These are phyloP conservation scores for Vespertilio murinus DNA, from an alignment of 2,797 vertebrate genomes.

Conservation along the genomic window DNA sequence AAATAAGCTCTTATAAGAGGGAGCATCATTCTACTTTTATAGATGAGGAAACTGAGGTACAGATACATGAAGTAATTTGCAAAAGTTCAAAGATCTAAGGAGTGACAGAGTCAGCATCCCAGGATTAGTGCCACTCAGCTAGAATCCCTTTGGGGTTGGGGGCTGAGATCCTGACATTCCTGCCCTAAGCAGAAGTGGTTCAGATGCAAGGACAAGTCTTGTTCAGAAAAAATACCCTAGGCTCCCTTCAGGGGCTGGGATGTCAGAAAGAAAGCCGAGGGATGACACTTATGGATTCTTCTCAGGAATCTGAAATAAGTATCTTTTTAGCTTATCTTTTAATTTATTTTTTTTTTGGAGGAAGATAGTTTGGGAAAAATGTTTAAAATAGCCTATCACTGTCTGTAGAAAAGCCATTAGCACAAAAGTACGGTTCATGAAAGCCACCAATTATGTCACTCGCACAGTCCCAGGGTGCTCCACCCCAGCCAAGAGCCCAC, in stretches of 20 bases:
- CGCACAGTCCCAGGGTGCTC: background rate
- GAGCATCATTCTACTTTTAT: background rate
- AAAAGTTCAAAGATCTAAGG: background rate
- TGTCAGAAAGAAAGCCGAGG: background rate
- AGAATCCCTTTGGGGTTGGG: accelerated
- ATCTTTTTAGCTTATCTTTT: background rate
- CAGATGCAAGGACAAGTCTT: background rate
- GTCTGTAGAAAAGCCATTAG: background rate
- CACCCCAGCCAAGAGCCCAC: background rate
- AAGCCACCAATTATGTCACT: background rate
- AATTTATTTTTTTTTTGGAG: background rate
- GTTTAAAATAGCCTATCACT: background rate
- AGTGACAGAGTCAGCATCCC: background rate
- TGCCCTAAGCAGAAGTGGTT: background rate
- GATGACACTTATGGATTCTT: background rate
- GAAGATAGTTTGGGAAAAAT: background rate
- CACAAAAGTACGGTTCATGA: background rate
- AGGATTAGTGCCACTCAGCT: no score
- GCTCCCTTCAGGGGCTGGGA: background rate
- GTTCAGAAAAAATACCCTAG: background rate
- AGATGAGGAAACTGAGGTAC: background rate
- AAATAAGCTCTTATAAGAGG: background rate
- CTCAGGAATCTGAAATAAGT: background rate
- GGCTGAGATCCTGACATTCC: background rate
- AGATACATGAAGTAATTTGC: background rate